phyloP scores from a whole-genome alignment of 2,113 vertebrate species.

The Leucosticte australis region DNA sequence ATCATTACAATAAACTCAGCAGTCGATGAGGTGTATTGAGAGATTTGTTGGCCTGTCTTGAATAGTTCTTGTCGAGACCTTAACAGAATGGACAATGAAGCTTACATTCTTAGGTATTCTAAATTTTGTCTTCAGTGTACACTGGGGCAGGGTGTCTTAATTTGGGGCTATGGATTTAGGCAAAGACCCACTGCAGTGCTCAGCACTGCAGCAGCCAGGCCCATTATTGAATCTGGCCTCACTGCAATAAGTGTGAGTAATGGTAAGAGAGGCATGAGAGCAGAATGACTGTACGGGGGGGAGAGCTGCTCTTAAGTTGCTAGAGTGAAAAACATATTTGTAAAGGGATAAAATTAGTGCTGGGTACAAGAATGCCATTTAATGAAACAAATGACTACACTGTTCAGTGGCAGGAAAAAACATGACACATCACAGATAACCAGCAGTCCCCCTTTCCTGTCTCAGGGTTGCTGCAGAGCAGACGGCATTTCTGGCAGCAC shows the following conservation, averaged over 20 bases:
- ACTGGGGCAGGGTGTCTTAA: not conserved
- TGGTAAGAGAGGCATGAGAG: not conserved
- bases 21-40: not conserved
- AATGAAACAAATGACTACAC: not conserved
- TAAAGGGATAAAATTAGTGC: slow-evolving; percentile 40
- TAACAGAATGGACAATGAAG: not conserved
- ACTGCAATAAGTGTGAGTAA: not conserved
- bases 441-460: not conserved
- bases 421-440: not conserved
- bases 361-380: slow-evolving; percentile 3
- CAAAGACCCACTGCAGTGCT: not conserved
- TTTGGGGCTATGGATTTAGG: not conserved
- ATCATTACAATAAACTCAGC: not conserved
- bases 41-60: not conserved
- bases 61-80: not conserved
- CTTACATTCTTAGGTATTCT: not conserved
- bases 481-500: not conserved
- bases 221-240: not conserved
- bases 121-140: not conserved
- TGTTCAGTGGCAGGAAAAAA: not conserved
- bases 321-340: slow-evolving; percentile 6
- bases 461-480: not conserved
- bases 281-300: slow-evolving; percentile 19
- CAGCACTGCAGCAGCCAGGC: not conserved
- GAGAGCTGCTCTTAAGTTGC: not conserved